Evolutionary conservation across 2,888 invertebrate species (phyloP).

Genomic region (Drosophila rellima): DNA sequence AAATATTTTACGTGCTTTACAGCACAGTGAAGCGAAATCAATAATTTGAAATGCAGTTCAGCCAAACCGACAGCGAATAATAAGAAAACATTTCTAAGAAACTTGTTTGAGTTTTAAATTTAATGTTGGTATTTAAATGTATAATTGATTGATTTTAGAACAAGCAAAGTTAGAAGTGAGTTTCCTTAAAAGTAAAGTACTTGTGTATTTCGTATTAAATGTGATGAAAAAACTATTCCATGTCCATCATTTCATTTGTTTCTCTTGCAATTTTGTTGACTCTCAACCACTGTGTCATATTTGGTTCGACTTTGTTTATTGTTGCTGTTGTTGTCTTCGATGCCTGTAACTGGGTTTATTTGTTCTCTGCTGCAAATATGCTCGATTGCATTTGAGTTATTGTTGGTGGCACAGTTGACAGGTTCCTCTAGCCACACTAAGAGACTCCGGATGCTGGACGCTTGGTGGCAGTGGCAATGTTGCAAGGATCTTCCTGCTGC

Average conservation of each 20-base stretch:
- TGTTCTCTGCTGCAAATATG: slow-evolving; percentile 68
- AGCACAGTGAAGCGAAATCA: slow-evolving; percentile 40
- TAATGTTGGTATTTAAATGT: too few species aligned
- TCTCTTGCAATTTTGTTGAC: background rate
- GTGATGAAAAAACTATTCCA: too few species aligned
- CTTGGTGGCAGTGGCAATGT: slow-evolving; percentile 1
- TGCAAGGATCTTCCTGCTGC: slow-evolving; percentile 6
- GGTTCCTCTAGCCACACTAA: slow-evolving; percentile 17
- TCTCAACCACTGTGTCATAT: slow-evolving; percentile 46
- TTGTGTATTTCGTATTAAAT: too few species aligned
- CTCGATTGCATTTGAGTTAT: slow-evolving; percentile 82
- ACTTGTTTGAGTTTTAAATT: too few species aligned
- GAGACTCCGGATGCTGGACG: slow-evolving; percentile 25
- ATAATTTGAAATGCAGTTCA: slow-evolving; percentile 18
- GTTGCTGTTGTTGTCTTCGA: slow-evolving; percentile 17
- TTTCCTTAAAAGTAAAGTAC: too few species aligned
- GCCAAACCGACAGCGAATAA: background rate
- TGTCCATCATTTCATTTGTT: background rate
- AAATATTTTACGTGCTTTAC: slow-evolving; percentile 6
- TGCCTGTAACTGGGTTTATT: slow-evolving; percentile 65
- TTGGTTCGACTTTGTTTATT: slow-evolving; percentile 10
- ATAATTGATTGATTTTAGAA: too few species aligned
- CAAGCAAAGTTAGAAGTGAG: too few species aligned
- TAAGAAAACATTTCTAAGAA: background rate
- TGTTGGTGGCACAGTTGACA: slow-evolving; percentile 64